These are phyloP conservation scores for Stenotaenia linearis DNA, from an alignment of 2,888 invertebrate genomes.

Conservation along the genomic window DNA sequence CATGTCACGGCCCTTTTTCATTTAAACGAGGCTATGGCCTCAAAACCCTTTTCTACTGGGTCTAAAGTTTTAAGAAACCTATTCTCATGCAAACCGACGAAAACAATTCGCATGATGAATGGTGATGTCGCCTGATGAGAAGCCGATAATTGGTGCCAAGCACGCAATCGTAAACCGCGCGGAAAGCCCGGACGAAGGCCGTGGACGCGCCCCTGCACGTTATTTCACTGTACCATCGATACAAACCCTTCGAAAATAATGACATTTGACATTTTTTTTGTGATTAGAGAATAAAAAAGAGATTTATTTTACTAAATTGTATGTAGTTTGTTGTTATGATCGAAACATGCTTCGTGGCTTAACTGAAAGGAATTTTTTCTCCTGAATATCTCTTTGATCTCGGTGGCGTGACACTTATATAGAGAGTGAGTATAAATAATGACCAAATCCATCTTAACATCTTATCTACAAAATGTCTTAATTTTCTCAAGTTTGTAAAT, in stretches of 20 bases:
- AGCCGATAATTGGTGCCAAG: constrained; percentile 17
- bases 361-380: not conserved
- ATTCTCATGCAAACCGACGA: constrained; percentile 14
- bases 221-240: not conserved
- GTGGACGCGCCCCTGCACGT: constrained; percentile 2
- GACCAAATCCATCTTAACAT: not conserved
- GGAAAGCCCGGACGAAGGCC: constrained; percentile 3
- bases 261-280: not conserved
- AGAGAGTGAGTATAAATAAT: not conserved
- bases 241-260: constrained; percentile 5
- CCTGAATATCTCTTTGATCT: not conserved
- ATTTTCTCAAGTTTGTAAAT: not conserved
- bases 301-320: not conserved
- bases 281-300: not conserved
- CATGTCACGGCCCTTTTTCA: constrained; percentile 6
- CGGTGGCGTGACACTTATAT: not conserved
- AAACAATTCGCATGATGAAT: constrained; percentile 1
- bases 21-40: not conserved
- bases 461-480: constrained; percentile 3
- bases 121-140: constrained; percentile 20
- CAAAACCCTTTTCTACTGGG: not conserved
- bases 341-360: not conserved
- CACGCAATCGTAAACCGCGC: constrained; percentile 16
- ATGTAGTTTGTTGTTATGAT: not conserved
- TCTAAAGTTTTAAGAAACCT: not conserved